A percentile compares a stretch with the other conserved stretches of the same genome.
These are phyloP conservation scores for Prosopocoilus inquinatus DNA, from an alignment of 2,888 invertebrate species.

Conservation along the genomic window DNA sequence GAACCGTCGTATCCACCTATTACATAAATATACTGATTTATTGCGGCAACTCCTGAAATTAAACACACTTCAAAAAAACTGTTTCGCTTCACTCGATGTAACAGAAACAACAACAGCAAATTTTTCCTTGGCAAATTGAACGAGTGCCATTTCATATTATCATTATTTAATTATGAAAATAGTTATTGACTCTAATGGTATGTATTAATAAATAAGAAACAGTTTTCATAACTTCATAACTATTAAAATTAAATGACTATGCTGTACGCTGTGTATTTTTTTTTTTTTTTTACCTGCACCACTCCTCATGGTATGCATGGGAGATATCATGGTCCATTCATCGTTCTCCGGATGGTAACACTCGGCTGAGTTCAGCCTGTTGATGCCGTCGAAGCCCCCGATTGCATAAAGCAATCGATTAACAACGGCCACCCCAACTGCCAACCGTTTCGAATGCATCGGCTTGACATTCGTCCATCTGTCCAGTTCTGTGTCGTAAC, in stretches of 20 bases:
- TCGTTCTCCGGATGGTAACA: slow-evolving; percentile 93
- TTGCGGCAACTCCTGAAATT: slow-evolving; percentile 70
- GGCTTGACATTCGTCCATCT: slow-evolving; percentile 73
- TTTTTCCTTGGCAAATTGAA: too few species aligned
- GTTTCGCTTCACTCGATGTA: neutral
- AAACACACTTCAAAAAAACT: neutral
- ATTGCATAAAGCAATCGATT: slow-evolving; percentile 66
- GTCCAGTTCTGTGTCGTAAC: slow-evolving; percentile 85
- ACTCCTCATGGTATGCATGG: slow-evolving; percentile 77
- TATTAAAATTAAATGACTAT: neutral
- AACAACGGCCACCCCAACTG: slow-evolving; percentile 58
- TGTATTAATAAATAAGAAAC: neutral
- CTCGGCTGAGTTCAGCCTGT: slow-evolving; percentile 76
- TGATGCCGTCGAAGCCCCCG: slow-evolving; percentile 84
- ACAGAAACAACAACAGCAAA: too few species aligned
- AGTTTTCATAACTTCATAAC: neutral
- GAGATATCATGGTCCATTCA: slow-evolving; percentile 77
- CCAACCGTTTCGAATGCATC: slow-evolving; percentile 76
- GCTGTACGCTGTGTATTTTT: too few species aligned
- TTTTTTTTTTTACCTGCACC: slow-evolving; percentile 67
- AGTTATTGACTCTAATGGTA: too few species aligned
- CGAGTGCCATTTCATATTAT: too few species aligned
- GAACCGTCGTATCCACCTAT: slow-evolving; percentile 92
- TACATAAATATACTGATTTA: slow-evolving; percentile 87
- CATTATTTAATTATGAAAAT: too few species aligned